Evolutionary conservation across 2,888 invertebrate genomes (phyloP).

Genomic region (Noctuana brunneofusca): DNA sequence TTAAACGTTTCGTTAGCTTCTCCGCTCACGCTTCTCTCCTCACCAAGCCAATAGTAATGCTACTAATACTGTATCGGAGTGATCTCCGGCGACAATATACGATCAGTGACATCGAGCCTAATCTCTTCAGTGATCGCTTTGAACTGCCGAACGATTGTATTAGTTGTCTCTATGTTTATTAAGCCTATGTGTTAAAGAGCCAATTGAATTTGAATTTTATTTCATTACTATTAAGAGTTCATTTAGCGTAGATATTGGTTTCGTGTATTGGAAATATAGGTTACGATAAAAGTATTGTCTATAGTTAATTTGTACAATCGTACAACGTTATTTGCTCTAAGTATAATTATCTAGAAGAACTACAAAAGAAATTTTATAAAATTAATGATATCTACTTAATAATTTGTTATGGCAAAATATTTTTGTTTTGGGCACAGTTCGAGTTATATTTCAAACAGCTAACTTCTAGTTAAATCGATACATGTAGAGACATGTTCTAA

Average conservation of each 20-base stretch:
- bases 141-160: constrained; percentile 57
- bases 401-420: not conserved
- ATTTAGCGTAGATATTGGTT: not conserved
- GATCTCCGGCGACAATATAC: constrained; percentile 80
- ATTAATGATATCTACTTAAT: too few species aligned
- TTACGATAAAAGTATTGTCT: too few species aligned
- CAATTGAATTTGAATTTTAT: constrained; percentile 6
- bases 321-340: too few species aligned
- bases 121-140: constrained; percentile 69
- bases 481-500: constrained; percentile 8
- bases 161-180: constrained; percentile 22
- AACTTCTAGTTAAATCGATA: not conserved
- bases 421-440: too few species aligned
- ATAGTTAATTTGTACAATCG: too few species aligned
- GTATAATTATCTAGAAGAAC: too few species aligned
- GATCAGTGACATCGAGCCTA: constrained; percentile 74
- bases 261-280: too few species aligned
- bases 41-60: constrained; percentile 41
- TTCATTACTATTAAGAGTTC: not conserved
- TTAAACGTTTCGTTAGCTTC: not conserved
- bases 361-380: too few species aligned
- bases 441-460: not conserved
- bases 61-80: constrained; percentile 69
- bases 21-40: constrained; percentile 48
- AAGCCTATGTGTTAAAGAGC: not conserved